phyloP scores from a whole-genome alignment of 1,140 invertebrate species.

The Schlechtendalia chinensis region DNA sequence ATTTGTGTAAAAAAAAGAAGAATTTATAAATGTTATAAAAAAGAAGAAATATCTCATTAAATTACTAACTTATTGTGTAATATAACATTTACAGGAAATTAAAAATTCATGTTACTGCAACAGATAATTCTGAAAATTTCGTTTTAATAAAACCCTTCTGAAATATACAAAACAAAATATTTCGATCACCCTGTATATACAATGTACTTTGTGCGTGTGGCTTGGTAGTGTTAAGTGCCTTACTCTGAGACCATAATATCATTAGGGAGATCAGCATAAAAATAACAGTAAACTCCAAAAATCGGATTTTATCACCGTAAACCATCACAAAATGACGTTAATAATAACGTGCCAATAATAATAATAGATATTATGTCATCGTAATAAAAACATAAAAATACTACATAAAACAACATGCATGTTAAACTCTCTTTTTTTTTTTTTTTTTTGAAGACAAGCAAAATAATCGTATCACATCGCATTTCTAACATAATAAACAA shows the following conservation, averaged over 20 bases:
- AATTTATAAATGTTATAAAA: no score
- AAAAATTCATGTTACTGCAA: no score
- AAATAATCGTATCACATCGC: no score
- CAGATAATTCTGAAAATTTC: no score
- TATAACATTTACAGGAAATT: no score
- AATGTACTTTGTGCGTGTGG: not conserved
- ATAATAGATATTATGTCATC: not conserved
- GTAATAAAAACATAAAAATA: not conserved
- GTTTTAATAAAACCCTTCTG: no score
- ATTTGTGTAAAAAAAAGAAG: no score
- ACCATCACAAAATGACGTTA: not conserved
- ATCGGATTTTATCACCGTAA: not conserved
- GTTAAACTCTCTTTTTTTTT: no score
- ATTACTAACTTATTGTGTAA: no score
- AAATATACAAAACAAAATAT: not conserved
- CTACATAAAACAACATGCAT: not conserved
- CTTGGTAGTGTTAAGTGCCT: not conserved
- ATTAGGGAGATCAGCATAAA: not conserved
- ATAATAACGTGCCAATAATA: constrained; percentile 11
- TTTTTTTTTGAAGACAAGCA: no score
- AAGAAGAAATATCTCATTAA: no score
- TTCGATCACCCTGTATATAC: not conserved
- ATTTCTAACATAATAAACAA: no score
- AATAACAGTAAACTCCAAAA: constrained; percentile 1
- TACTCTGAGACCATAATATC: not conserved